Percentiles rank a stretch among this genome's conserved stretches.
phyloP scores from a whole-genome alignment of 2,888 invertebrate species.

The Neoscelio sp. region DNA sequence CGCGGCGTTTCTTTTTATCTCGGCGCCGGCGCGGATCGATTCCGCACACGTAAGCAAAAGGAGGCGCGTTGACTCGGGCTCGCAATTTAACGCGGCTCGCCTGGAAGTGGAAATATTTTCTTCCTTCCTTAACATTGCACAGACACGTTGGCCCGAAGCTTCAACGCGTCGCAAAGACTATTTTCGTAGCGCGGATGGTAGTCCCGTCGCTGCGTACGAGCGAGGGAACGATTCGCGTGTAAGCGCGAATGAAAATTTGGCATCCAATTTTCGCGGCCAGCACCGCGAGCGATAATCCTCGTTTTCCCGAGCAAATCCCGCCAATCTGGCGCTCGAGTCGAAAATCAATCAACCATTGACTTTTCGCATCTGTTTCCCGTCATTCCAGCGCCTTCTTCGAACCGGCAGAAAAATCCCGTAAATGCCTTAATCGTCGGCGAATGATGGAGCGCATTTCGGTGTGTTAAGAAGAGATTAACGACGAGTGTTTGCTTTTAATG shows the following conservation, averaged over 20 bases:
- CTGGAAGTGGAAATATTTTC: conserved; percentile 36
- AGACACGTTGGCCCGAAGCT: conserved; percentile 31
- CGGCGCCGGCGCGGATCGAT: too few relatives aligned
- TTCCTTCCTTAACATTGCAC: conserved; percentile 27
- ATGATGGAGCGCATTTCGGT: conserved; percentile 26
- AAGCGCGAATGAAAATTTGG: conserved; percentile 20
- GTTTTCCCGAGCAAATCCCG: conserved; percentile 17
- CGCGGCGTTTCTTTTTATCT: not conserved
- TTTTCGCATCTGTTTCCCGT: conserved; percentile 28
- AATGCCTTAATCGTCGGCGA: conserved; percentile 33
- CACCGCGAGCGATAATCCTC: not conserved
- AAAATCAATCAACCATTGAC: conserved; percentile 30
- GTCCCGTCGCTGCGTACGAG: too few relatives aligned
- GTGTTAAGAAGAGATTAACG: too few relatives aligned
- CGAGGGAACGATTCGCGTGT: too few relatives aligned
- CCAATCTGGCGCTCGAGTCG: conserved; percentile 2
- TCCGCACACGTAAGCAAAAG: too few relatives aligned
- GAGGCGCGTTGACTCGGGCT: not conserved
- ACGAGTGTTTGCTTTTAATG: too few relatives aligned
- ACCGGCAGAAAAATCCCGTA: conserved; percentile 27
- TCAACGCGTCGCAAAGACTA: conserved; percentile 16
- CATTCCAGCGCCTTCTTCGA: conserved; percentile 22
- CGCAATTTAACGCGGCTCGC: not conserved
- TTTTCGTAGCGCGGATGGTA: conserved; percentile 24
- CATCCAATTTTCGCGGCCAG: conserved; percentile 31